These are phyloP conservation scores for Serinus canaria DNA, from an alignment of 2,113 vertebrate genomes.

Conservation along the genomic window DNA sequence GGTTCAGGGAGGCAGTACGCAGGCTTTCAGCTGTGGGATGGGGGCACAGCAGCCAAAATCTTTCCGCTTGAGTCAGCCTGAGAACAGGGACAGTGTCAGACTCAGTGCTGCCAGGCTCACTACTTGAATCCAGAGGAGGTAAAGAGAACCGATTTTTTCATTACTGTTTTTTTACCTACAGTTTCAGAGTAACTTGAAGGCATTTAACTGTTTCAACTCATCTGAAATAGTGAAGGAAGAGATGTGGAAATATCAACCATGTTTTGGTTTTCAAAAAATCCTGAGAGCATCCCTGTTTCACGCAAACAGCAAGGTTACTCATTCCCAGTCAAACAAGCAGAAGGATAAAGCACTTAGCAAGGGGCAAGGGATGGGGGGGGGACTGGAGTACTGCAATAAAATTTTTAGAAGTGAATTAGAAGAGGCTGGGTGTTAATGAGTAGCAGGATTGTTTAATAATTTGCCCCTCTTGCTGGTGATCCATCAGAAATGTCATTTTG, in stretches of 20 bases:
- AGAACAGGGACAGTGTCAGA: neutral
- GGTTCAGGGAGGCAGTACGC: accelerated
- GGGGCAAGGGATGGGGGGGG: too few relatives aligned
- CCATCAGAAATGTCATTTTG: neutral
- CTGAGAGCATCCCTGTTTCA: neutral
- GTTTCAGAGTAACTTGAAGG: neutral
- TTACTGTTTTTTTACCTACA: neutral
- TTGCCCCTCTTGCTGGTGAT: neutral
- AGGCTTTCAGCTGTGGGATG: neutral
- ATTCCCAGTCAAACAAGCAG: neutral
- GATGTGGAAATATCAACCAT: neutral
- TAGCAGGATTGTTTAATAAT: neutral
- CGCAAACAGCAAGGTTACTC: accelerated
- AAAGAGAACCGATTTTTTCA: neutral
- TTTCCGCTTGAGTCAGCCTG: neutral
- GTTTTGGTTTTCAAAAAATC: neutral
- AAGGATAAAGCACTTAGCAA: neutral
- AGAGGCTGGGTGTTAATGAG: neutral
- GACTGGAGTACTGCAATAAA: neutral
- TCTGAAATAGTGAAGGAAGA: neutral
- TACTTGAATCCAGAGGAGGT: neutral
- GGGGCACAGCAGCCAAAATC: neutral
- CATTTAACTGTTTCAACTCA: neutral
- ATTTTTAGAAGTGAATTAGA: neutral
- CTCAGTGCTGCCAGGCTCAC: neutral